Conservation (phyloP, 2,888 invertebrate genomes). For the Steinernema scapterisci region DNA sequence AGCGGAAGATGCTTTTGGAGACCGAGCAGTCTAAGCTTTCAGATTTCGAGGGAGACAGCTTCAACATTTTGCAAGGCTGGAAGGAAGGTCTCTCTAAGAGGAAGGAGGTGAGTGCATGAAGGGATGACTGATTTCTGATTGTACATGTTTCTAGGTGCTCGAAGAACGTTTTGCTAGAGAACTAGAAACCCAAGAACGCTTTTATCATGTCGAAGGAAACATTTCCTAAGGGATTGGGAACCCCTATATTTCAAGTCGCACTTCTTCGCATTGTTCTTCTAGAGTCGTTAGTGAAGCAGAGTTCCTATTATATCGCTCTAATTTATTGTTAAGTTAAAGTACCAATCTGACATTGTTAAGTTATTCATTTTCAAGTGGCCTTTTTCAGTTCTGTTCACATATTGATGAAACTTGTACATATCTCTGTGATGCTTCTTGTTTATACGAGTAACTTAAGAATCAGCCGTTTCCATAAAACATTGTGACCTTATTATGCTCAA, state of each 20-base stretch:
- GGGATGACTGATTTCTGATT: neutral
- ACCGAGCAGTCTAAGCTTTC: constrained; percentile 61
- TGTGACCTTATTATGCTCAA: too few species aligned
- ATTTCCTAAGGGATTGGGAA: neutral
- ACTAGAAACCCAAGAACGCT: constrained; percentile 57
- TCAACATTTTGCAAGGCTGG: constrained; percentile 57
- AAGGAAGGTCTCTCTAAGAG: constrained; percentile 55
- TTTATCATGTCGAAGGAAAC: constrained; percentile 45
- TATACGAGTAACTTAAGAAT: constrained; percentile 5
- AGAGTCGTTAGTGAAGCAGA: too few species aligned
- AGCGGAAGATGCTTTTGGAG: constrained; percentile 60
- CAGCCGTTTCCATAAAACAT: neutral
- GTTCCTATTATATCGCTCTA: too few species aligned
- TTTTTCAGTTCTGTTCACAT: neutral
- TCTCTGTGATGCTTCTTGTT: neutral
- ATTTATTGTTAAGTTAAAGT: neutral
- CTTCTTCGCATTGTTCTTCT: too few species aligned
- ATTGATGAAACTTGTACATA: constrained; percentile 15
- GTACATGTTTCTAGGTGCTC: constrained; percentile 47
- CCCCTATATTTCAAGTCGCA: too few species aligned
- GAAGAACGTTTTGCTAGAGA: constrained; percentile 61
- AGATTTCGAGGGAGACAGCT: constrained; percentile 63
- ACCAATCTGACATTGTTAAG: neutral
- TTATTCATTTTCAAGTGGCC: neutral
- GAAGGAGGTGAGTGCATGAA: constrained; percentile 56